phyloP scores from a whole-genome alignment of 2,113 vertebrate genomes.

The Girardinichthys multiradiatus region DNA sequence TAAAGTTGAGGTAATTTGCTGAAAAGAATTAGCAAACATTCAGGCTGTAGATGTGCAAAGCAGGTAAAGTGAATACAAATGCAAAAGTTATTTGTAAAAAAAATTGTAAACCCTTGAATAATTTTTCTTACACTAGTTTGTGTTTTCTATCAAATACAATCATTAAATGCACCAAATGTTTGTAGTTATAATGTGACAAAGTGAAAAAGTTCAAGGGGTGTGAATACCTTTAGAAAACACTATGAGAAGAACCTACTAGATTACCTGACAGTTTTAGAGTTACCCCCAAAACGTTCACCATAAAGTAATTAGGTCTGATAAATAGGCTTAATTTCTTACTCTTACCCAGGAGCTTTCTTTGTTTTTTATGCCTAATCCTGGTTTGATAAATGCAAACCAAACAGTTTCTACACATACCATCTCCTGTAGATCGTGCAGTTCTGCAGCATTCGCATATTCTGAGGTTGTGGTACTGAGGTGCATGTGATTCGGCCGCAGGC shows the following conservation, averaged over 20 bases:
- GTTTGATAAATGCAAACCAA: neutral
- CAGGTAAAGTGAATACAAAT: too few species aligned
- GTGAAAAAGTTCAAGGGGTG: too few species aligned
- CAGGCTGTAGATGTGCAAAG: too few species aligned
- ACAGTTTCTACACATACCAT: constrained; percentile 32
- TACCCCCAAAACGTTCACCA: neutral
- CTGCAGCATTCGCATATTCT: neutral
- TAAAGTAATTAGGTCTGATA: neutral
- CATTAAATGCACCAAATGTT: neutral
- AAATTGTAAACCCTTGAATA: neutral
- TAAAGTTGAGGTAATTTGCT: too few species aligned
- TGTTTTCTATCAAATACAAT: neutral
- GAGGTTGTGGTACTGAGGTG: constrained; percentile 30
- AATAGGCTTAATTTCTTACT: neutral
- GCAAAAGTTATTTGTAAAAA: too few species aligned
- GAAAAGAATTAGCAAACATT: too few species aligned
- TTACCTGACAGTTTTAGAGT: neutral
- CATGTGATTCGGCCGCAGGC: constrained; percentile 69
- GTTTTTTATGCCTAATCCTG: neutral
- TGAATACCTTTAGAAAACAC: neutral
- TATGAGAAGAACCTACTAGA: neutral
- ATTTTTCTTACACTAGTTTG: neutral
- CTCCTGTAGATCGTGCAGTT: constrained; percentile 5
- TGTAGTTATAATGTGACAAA: too few species aligned
- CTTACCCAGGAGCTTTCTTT: too few species aligned